Conservation (phyloP, 1,140 invertebrate genomes). For the Aphelinus certus region DNA sequence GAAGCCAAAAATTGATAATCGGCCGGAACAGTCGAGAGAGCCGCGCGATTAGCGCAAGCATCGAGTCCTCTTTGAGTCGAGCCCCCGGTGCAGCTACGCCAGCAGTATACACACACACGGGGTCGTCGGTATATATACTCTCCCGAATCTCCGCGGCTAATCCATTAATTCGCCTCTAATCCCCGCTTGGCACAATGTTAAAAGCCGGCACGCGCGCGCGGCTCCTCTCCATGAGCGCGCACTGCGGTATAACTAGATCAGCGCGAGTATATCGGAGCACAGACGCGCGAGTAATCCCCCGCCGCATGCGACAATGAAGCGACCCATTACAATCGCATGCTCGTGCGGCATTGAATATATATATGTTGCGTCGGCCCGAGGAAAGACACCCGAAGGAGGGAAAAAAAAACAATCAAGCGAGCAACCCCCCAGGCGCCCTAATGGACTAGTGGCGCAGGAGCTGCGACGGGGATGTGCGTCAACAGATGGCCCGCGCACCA, state of each 20-base stretch:
- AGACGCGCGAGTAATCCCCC: slow-evolving; percentile 20
- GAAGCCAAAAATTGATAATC: too few relatives aligned
- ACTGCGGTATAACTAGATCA: slow-evolving; percentile 23
- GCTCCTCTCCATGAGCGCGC: too few relatives aligned
- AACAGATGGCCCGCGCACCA: too few relatives aligned
- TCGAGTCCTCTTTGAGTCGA: too few relatives aligned
- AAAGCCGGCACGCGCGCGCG: slow-evolving; percentile 5
- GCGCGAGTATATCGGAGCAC: slow-evolving; percentile 1
- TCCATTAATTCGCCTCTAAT: slow-evolving; percentile 29
- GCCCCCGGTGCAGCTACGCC: too few relatives aligned
- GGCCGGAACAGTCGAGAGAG: too few relatives aligned
- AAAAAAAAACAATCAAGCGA: neutral
- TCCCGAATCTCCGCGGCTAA: slow-evolving; percentile 7
- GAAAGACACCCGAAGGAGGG: neutral
- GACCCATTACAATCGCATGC: neutral
- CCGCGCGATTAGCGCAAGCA: too few relatives aligned
- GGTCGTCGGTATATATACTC: too few relatives aligned
- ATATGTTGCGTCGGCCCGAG: neutral
- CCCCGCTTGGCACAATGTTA: neutral
- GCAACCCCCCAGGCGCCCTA: too few relatives aligned
- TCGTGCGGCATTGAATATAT: neutral
- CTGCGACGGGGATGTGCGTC: too few relatives aligned
- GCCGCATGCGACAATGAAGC: slow-evolving; percentile 11
- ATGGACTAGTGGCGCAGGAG: too few relatives aligned
- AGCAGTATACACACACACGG: too few relatives aligned